phyloP scores from a whole-genome alignment of 2,797 vertebrate genomes.

The Oophaga sylvatica region DNA sequence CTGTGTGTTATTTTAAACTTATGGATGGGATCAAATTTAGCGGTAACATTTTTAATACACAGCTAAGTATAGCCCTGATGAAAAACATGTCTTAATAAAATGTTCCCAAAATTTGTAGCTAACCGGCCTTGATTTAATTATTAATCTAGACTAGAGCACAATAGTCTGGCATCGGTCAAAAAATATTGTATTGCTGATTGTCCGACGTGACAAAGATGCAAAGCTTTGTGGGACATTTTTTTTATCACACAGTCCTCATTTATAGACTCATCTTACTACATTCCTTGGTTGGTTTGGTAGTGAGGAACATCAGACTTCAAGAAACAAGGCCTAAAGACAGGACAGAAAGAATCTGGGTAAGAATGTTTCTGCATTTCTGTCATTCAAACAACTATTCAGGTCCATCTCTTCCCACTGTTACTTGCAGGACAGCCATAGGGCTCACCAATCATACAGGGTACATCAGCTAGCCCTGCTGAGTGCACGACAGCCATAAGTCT shows the following conservation, averaged over 20 bases:
- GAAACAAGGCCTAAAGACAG: background rate
- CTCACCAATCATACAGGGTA: background rate
- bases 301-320: background rate
- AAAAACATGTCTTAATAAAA: background rate
- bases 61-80: background rate
- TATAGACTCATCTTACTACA: background rate
- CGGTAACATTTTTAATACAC: conserved; percentile 9
- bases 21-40: conserved; percentile 32
- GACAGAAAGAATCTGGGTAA: background rate
- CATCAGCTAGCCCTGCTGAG: too few species aligned
- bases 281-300: background rate
- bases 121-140: background rate
- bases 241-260: background rate
- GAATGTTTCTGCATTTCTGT: background rate
- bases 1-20: conserved; percentile 48
- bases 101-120: background rate
- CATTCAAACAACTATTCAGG: background rate
- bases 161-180: background rate
- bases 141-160: background rate
- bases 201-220: background rate
- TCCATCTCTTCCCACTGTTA: background rate
- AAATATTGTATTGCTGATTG: background rate
- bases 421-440: background rate
- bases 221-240: background rate
- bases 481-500: background rate